Evolutionary conservation across 37 sponge, comb jelly and placozoan genomes (phyloP).

Genomic region (Aphrocallistes beatrix): DNA sequence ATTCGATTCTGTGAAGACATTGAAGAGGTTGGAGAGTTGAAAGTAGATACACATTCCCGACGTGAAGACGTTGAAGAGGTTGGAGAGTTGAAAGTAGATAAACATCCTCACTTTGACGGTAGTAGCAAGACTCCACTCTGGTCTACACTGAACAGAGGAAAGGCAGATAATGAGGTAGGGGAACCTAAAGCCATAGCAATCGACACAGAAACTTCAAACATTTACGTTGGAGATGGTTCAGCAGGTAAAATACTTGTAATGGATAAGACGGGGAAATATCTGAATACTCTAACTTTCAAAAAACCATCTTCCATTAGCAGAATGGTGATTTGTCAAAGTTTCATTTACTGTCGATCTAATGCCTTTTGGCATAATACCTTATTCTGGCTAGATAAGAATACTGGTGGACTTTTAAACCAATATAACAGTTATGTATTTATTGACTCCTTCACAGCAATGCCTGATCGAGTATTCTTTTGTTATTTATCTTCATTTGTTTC

Average conservation of each 20-base stretch:
- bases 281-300: background rate
- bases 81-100: too few relatives aligned
- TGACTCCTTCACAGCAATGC: background rate
- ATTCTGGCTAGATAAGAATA: background rate
- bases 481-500: background rate
- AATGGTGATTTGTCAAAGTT: background rate
- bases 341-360: background rate
- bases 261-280: background rate
- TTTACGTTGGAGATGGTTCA: slow-evolving; percentile 4
- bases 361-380: background rate
- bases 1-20: background rate
- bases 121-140: background rate
- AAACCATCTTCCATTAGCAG: background rate
- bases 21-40: background rate
- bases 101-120: background rate
- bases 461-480: too few relatives aligned
- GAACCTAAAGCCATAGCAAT: background rate
- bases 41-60: background rate
- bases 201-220: background rate
- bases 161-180: background rate
- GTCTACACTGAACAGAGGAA: background rate
- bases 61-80: too few relatives aligned
- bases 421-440: background rate
- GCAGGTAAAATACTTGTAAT: background rate
- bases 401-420: background rate